Evolutionary conservation across 2,113 vertebrate species (phyloP).

Genomic region (Corynorhinus townsendii): DNA sequence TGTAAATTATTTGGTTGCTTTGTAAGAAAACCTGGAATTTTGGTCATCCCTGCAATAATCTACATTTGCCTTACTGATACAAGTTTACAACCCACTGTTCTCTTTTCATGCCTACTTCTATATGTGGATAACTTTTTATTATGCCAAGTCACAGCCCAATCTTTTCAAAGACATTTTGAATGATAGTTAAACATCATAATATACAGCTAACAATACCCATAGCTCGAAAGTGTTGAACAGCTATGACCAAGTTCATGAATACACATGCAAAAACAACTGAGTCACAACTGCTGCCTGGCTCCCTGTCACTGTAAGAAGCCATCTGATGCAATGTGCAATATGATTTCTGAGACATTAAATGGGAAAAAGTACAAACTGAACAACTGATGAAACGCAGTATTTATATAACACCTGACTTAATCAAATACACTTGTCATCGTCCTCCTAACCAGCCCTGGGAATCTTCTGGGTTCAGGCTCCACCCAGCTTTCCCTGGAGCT

Average conservation of each 20-base stretch:
- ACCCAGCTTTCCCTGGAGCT: background rate
- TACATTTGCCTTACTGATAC: background rate
- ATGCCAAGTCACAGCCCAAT: background rate
- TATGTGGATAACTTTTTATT: background rate
- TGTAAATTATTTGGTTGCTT: background rate
- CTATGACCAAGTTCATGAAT: background rate
- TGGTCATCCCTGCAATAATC: background rate
- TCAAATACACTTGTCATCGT: background rate
- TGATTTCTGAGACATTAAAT: background rate
- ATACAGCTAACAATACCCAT: background rate
- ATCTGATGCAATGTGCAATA: background rate
- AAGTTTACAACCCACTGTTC: background rate
- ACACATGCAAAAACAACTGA: constrained; percentile 15
- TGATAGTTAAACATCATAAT: constrained; percentile 31
- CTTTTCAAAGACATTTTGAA: background rate
- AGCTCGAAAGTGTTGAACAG: background rate
- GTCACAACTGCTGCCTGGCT: background rate
- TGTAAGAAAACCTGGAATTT: background rate
- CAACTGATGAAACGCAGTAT: background rate
- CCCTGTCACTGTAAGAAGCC: background rate
- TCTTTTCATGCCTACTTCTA: background rate
- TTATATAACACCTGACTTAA: background rate
- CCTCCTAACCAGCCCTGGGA: background rate
- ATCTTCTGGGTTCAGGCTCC: background rate
- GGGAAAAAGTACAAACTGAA: background rate